Percentiles rank a stretch among this genome's conserved stretches.
Conservation (phyloP, 2,888 invertebrate genomes). For the Chelonus formosanus region DNA sequence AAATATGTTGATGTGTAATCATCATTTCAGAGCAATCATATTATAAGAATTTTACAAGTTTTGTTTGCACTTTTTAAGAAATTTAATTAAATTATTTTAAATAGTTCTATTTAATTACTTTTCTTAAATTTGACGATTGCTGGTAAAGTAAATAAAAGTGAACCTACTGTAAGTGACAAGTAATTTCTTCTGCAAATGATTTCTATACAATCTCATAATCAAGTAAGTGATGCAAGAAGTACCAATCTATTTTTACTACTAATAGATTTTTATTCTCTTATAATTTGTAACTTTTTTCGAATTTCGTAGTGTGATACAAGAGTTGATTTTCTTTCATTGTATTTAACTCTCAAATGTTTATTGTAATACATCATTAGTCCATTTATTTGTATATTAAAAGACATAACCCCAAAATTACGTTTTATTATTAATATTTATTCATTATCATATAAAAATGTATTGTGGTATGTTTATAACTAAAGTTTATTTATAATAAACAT, state of each 20-base stretch:
- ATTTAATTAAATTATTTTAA: too few relatives aligned
- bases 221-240: conserved; percentile 50
- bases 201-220: conserved; percentile 60
- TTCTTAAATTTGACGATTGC: too few relatives aligned
- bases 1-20: too few relatives aligned
- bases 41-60: background rate
- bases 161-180: too few relatives aligned
- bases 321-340: background rate
- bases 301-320: background rate
- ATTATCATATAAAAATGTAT: background rate
- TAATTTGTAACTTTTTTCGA: too few relatives aligned
- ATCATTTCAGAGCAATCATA: too few relatives aligned
- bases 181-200: conserved; percentile 49
- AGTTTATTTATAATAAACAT: background rate
- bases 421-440: background rate
- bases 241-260: conserved; percentile 27
- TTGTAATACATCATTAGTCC: too few relatives aligned
- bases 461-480: background rate
- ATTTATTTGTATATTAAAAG: too few relatives aligned
- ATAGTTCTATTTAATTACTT: too few relatives aligned
- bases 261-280: conserved; percentile 24
- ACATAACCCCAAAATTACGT: too few relatives aligned
- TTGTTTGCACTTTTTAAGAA: background rate
- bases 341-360: too few relatives aligned
- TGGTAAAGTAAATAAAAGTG: too few relatives aligned